Evolutionary conservation across 1,140 invertebrate genomes (phyloP), one percentile per base, ranked within the genome.

Genomic region (Ostrea denselamellosa): DNA sequence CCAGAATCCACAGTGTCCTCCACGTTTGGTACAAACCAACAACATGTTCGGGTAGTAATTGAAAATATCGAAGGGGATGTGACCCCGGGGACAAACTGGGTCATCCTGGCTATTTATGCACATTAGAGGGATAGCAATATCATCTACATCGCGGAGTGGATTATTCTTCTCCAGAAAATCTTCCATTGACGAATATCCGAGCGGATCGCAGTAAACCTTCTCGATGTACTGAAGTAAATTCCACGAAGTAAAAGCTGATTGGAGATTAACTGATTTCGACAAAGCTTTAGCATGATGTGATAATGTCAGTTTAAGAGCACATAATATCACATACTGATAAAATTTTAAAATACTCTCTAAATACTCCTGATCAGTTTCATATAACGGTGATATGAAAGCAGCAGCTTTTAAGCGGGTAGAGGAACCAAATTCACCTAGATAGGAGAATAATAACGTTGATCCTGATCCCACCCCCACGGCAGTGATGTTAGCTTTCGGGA

Each of bases 91-190:
- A 54, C 86, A 91, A 10, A 93, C 56, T 7, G 93, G 93, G 62
- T 94, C 94, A 87, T 94, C 93, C 65, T 88, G 19, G 84, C 92
- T 93, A 87, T 92, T 93, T 17, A 94, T 91, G 87, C 91, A 93
- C 81, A 94, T 71, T 12, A 94, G 88, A n/a, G 94, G 94, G 8
- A 93, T 91, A 0, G 93, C 90, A 34, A 94, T 93, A 62, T 94
- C 93, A 87, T 94, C 93, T 14, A 93, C 92, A 85, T 94, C 93
- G 2, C 94, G 87, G 81, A 94, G 90, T 10, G 94, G 93, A 56
- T 93, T 92, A 86, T 94, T 93, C 56, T 89, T 86, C 65, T 93
- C 91, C 91, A 93, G 93, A 89, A 91, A 94, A 52, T 92, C 82
- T 10, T 94, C 93, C 65, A 92, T 85, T 22, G 89, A 89, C 12